Evolutionary conservation across 1,140 invertebrate genomes (phyloP), one percentile per base, ranked within the genome.

Genomic region (Drosophila bocqueti): DNA sequence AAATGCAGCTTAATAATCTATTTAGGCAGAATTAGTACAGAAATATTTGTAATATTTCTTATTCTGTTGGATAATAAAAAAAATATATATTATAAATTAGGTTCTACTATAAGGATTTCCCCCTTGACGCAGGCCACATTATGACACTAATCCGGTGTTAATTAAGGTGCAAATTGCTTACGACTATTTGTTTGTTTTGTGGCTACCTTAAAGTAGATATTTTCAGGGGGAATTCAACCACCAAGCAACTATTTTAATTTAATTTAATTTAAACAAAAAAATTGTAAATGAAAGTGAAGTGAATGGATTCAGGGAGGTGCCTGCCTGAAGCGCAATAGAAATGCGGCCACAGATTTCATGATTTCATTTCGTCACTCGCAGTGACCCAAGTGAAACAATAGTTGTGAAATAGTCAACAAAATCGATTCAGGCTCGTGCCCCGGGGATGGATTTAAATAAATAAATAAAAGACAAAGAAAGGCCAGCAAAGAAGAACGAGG

Each of bases 281-380:
- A 21, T 54, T 3, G 15, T 8, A 49, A 49, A 26, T n/a, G 47
- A 38, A 21, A 38, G n/a, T 54, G 29, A 21, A 1, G 16, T 2
- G 21, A 24, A 38, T 21, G 10, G 18, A 6, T 38, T 36, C 50
- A 15, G 2, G 31, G 0, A n/a, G 50, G 18, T 21, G 34, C 16
- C 15, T 24, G 10, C 7, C 15, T 34, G 16, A 38, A 54, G 18
- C 16, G 47, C 47, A 63, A 29, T 36, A 8, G 11, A 63, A 63
- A 38, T 58, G 61, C 34, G n/a, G 55, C 62, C 61, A 45, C 29
- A 18, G 21, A 62, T 63, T 45, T 42, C 29, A 40, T 45, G 58
- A 36, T n/a, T 26, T 36, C 1, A 26, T 66, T 63, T 63, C 63
- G 9, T 63, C 40, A 66, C 29, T 24, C 3, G 21, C 13, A 55